Percentiles rank a stretch among this genome's conserved stretches.
Evolutionary conservation across 2,888 invertebrate species (phyloP).

Genomic region (Hypomecis atomaria): DNA sequence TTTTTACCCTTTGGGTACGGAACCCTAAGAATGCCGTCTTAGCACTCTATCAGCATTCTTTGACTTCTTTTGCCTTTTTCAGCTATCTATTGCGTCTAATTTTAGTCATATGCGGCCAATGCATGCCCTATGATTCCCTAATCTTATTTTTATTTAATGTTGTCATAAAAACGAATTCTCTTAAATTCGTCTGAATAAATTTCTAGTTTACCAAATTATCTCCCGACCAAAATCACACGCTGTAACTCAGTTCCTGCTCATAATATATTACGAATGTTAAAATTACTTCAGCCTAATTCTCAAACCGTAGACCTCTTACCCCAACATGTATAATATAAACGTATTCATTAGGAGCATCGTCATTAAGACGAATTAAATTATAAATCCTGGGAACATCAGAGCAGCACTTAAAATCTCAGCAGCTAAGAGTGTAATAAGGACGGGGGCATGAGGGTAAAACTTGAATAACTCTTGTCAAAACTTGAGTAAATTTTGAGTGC

Average conservation of each 20-base stretch:
- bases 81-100: too few relatives aligned
- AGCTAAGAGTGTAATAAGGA: slow-evolving; percentile 43
- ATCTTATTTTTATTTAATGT: too few relatives aligned
- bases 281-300: slow-evolving; percentile 24
- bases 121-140: too few relatives aligned
- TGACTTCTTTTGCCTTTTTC: too few relatives aligned
- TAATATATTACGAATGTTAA: slow-evolving; percentile 13
- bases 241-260: not conserved
- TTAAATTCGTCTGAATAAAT: not conserved
- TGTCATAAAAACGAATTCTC: not conserved
- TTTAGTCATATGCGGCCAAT: too few relatives aligned
- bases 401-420: slow-evolving; percentile 69
- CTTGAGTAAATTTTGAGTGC: too few relatives aligned
- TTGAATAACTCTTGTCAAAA: not conserved
- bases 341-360: slow-evolving; percentile 44
- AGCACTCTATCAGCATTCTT: too few relatives aligned
- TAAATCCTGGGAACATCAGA: slow-evolving; percentile 52
- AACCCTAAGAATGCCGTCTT: too few relatives aligned
- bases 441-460: not conserved
- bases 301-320: slow-evolving; percentile 35
- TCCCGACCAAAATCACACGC: not conserved
- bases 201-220: not conserved
- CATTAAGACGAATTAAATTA: slow-evolving; percentile 67
- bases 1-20: too few relatives aligned
- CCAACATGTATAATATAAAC: slow-evolving; percentile 37